Evolutionary conservation across 1,140 invertebrate genomes (phyloP).

Genomic region (Nasonia giraulti): DNA sequence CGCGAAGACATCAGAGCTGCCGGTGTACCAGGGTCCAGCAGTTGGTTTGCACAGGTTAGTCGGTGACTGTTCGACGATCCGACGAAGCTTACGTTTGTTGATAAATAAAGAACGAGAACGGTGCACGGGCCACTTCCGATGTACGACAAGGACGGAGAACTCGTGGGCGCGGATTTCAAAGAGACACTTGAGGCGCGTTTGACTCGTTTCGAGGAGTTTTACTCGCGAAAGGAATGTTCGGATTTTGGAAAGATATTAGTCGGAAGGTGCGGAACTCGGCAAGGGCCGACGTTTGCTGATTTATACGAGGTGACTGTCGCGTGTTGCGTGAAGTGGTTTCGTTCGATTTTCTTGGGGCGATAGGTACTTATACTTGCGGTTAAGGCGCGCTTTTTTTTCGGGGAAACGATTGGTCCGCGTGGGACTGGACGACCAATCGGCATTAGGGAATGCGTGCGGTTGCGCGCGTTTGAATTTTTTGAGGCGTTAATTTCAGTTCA

Average conservation of each 20-base stretch:
- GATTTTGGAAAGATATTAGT: neutral
- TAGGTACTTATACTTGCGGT: neutral
- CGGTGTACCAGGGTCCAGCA: too few species aligned
- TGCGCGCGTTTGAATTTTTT: neutral
- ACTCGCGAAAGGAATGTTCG: neutral
- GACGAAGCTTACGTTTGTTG: neutral
- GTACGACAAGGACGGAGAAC: constrained; percentile 3
- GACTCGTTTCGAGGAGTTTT: neutral
- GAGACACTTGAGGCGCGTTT: neutral
- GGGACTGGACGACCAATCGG: neutral
- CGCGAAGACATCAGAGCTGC: too few species aligned
- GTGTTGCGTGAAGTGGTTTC: neutral
- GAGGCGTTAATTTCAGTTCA: too few species aligned
- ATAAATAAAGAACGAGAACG: neutral
- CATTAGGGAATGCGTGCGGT: neutral
- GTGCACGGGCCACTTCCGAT: constrained; percentile 31
- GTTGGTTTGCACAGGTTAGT: too few species aligned
- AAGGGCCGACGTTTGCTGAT: neutral
- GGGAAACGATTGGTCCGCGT: neutral
- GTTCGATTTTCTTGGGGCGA: neutral
- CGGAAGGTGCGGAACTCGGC: neutral
- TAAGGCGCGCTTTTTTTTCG: constrained; percentile 14
- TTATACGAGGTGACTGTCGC: neutral
- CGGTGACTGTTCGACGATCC: neutral
- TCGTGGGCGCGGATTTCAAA: neutral